Percentiles rank a stretch among this genome's conserved stretches.
Conservation (phyloP, 2,113 vertebrate genomes). For the Brachionichthys hirsutus region DNA sequence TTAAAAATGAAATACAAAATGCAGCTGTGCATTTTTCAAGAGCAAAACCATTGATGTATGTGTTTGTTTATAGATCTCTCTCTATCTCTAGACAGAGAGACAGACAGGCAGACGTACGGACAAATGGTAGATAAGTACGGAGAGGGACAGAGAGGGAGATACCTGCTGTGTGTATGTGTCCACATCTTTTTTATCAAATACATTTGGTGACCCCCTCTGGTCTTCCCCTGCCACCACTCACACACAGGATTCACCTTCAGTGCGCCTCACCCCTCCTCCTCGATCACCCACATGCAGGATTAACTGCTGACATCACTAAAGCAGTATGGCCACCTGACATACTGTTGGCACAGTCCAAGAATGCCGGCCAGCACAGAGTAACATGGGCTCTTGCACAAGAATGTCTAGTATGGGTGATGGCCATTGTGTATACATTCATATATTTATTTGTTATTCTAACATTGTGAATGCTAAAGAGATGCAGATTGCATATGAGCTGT, state of each 20-base stretch:
- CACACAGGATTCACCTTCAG: conserved; percentile 51
- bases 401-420: conserved; percentile 56
- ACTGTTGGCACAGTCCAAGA: conserved; percentile 72
- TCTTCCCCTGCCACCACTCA: conserved; percentile 50
- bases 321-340: conserved; percentile 63
- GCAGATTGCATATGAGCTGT: conserved; percentile 23
- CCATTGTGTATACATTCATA: conserved; percentile 21
- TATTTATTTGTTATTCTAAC: conserved; percentile 28
- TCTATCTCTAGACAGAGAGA: too few species aligned
- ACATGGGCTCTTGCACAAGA: conserved; percentile 66
- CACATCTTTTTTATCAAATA: conserved; percentile 64
- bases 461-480: conserved; percentile 18
- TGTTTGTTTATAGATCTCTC: too few species aligned
- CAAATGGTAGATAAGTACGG: too few species aligned
- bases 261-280: conserved; percentile 48
- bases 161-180: not conserved
- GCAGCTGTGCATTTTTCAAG: conserved; percentile 4
- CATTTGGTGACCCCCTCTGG: conserved; percentile 63
- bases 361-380: conserved; percentile 68
- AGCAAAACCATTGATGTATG: too few species aligned
- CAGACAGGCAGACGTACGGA: too few species aligned
- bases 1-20: not conserved
- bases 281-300: conserved; percentile 72
- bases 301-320: conserved; percentile 79
- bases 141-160: too few species aligned